phyloP scores from a whole-genome alignment of 2,888 invertebrate species.

The Girardia tigrina region DNA sequence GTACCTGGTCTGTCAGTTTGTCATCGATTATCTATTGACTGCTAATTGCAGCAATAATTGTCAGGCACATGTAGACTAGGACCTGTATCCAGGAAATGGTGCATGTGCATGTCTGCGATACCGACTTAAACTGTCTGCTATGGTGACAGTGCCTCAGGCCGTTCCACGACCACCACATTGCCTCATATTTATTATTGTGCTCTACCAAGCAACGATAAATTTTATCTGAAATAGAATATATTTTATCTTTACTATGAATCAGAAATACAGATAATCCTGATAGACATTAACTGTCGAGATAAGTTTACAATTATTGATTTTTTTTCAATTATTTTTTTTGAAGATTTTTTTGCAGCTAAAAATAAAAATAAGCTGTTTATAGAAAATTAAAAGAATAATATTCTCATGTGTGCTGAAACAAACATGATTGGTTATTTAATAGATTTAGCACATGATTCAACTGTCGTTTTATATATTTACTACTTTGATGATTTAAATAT shows the following conservation, averaged over 20 bases:
- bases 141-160: conserved; percentile 20
- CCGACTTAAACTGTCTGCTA: conserved; percentile 2
- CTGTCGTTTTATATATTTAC: too few relatives aligned
- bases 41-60: conserved; percentile 23
- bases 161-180: conserved; percentile 23
- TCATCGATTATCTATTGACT: conserved; percentile 23
- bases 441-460: too few relatives aligned
- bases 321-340: neutral
- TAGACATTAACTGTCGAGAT: conserved; percentile 19
- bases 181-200: conserved; percentile 9
- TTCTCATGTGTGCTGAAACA: too few relatives aligned
- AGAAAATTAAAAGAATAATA: too few relatives aligned
- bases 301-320: conserved; percentile 19
- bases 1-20: conserved; percentile 13
- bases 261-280: conserved; percentile 18
- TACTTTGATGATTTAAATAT: too few relatives aligned
- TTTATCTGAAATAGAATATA: conserved; percentile 14
- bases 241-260: conserved; percentile 21
- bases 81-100: conserved; percentile 23
- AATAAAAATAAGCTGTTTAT: too few relatives aligned
- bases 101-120: conserved; percentile 23
- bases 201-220: conserved; percentile 11
- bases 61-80: conserved; percentile 3
- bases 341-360: too few relatives aligned
- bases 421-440: too few relatives aligned